These are phyloP conservation scores for Melinaea marsaeus DNA, from an alignment of 2,888 invertebrate species.

Conservation along the genomic window DNA sequence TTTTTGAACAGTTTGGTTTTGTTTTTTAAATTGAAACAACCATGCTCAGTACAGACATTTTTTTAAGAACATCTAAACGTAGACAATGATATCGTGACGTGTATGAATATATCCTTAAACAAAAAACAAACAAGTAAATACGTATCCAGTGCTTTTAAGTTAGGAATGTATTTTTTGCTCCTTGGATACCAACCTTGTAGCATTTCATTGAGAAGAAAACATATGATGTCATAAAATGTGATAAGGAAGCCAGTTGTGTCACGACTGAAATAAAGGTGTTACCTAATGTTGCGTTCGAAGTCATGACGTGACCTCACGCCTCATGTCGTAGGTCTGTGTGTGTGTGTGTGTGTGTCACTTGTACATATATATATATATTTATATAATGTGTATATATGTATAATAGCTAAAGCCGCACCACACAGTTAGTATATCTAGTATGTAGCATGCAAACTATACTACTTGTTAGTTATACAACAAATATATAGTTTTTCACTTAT, in stretches of 20 bases:
- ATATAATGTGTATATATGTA: background rate
- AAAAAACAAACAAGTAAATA: slow-evolving; percentile 21
- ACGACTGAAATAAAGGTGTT: slow-evolving; percentile 50
- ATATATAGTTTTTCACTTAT: no score
- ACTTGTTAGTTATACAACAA: no score
- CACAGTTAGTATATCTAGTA: background rate
- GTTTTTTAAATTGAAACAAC: background rate
- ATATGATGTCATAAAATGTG: slow-evolving; percentile 46
- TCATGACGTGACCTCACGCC: slow-evolving; percentile 47
- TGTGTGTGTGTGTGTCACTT: background rate
- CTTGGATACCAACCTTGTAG: slow-evolving; percentile 37
- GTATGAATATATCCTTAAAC: slow-evolving; percentile 22
- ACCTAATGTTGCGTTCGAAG: slow-evolving; percentile 40
- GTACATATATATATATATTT: background rate
- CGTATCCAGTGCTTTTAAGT: slow-evolving; percentile 13
- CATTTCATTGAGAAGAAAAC: slow-evolving; percentile 39
- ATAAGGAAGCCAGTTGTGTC: slow-evolving; percentile 50
- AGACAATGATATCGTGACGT: slow-evolving; percentile 13
- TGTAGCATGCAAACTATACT: no score
- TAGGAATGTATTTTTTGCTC: slow-evolving; percentile 23
- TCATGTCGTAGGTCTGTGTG: slow-evolving; percentile 19
- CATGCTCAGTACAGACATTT: no score
- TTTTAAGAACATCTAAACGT: no score
- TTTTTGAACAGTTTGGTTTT: background rate
- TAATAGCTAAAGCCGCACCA: background rate